Evolutionary conservation across 1,140 invertebrate species (phyloP).

Genomic region (Littorina saxatilis): DNA sequence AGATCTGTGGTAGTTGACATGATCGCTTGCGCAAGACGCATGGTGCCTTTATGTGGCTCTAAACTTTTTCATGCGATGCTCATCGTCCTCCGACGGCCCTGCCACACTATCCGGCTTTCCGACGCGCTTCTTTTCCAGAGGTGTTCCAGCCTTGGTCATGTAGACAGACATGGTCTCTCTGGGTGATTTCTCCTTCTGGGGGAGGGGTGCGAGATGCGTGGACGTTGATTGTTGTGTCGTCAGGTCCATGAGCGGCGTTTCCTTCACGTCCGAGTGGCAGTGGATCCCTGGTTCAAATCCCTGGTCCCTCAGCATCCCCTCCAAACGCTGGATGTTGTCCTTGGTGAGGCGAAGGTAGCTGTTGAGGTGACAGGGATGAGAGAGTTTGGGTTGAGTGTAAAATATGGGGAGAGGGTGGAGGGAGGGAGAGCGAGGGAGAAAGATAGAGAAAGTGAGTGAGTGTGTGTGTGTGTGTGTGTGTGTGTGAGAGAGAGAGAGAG

Average conservation of each 20-base stretch:
- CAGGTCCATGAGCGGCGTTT: too few species aligned
- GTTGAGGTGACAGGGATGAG: background rate
- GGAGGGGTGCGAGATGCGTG: too few species aligned
- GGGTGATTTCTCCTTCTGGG: too few species aligned
- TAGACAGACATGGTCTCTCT: slow-evolving; percentile 1
- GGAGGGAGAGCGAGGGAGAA: too few species aligned
- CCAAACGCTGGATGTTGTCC: slow-evolving; percentile 7
- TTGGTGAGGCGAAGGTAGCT: slow-evolving; percentile 22
- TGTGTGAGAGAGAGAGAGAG: too few species aligned
- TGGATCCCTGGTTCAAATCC: background rate
- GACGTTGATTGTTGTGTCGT: too few species aligned
- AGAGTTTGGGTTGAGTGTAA: too few species aligned
- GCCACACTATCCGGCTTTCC: background rate
- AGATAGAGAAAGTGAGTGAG: too few species aligned
- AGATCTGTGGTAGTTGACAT: too few species aligned
- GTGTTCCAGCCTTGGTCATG: background rate
- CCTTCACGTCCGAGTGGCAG: background rate
- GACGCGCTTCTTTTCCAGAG: background rate
- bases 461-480: too few species aligned
- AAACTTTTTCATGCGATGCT: background rate
- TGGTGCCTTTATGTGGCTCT: background rate
- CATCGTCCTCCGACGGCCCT: background rate
- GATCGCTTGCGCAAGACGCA: too few species aligned
- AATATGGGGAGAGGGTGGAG: too few species aligned
- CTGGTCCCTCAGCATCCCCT: background rate